These are phyloP conservation scores for Sinocyclocheilus anshuiensis DNA, from an alignment of 2,113 vertebrate species.

Conservation along the genomic window DNA sequence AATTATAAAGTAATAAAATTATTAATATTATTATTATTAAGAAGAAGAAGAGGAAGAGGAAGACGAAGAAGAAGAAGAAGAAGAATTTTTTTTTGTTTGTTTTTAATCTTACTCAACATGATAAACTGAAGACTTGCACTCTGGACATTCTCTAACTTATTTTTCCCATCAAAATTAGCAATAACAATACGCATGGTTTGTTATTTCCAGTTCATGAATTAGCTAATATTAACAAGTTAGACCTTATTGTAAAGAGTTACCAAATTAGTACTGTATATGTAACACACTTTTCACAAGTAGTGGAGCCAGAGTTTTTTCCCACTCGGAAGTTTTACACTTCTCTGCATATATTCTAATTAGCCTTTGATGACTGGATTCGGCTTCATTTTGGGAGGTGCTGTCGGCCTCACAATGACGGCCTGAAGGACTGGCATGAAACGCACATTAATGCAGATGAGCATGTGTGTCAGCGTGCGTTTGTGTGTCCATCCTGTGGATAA, in stretches of 20 bases:
- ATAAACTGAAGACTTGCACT: not conserved
- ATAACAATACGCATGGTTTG: not conserved
- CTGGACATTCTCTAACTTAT: not conserved
- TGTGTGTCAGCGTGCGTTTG: constrained; percentile 10
- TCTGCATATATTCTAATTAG: constrained; percentile 46
- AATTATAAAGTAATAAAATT: not conserved
- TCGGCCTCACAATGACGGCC: constrained; percentile 1
- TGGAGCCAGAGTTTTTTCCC: not conserved
- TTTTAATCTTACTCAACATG: not conserved
- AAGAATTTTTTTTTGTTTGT: not conserved
- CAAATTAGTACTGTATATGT: not conserved
- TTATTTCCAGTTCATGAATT: not conserved
- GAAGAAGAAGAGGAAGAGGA: too few relatives aligned
- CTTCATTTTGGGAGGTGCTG: constrained; percentile 30
- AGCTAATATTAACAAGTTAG: not conserved
- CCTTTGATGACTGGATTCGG: constrained; percentile 50
- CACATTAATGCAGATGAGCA: constrained; percentile 25
- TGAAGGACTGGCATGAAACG: not conserved
- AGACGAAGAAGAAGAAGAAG: too few relatives aligned
- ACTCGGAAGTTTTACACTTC: not conserved
- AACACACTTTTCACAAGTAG: not conserved
- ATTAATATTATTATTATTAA: not conserved
- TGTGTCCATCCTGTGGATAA: constrained; percentile 28
- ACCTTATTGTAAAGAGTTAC: not conserved
- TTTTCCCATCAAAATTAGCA: not conserved